These are phyloP conservation scores for Mastigias papua DNA, from an alignment of 30 jellyfish, hydroid and myxozoan genomes.

Conservation along the genomic window DNA sequence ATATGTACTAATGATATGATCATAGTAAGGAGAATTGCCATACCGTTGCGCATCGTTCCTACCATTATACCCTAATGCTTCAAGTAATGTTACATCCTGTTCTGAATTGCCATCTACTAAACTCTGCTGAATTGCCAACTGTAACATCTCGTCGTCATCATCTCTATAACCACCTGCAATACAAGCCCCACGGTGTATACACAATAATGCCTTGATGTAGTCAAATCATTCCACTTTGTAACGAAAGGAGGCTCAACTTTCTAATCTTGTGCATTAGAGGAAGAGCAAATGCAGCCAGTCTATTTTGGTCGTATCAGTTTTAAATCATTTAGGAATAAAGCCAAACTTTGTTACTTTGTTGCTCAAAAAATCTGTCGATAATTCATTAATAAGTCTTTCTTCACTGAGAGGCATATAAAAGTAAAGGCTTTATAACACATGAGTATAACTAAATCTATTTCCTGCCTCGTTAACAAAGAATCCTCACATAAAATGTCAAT, in stretches of 20 bases:
- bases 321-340: too few relatives aligned
- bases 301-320: too few relatives aligned
- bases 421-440: too few relatives aligned
- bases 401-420: too few relatives aligned
- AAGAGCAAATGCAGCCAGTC: too few relatives aligned
- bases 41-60: conserved; percentile 48
- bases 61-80: conserved; percentile 67
- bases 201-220: background rate
- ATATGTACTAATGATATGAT: background rate
- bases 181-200: background rate
- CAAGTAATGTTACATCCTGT: conserved; percentile 71
- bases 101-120: conserved; percentile 68
- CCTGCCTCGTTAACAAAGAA: too few relatives aligned
- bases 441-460: too few relatives aligned
- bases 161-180: conserved; percentile 81
- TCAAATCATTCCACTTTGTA: background rate
- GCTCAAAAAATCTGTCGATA: too few relatives aligned
- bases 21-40: background rate
- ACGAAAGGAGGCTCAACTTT: background rate
- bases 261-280: background rate
- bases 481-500: too few relatives aligned
- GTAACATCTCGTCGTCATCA: conserved; percentile 95
- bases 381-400: too few relatives aligned
- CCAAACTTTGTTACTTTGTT: too few relatives aligned
- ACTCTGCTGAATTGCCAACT: conserved; percentile 95